phyloP scores from a whole-genome alignment of 2,888 invertebrate species.

The Amphimallon solstitiale region DNA sequence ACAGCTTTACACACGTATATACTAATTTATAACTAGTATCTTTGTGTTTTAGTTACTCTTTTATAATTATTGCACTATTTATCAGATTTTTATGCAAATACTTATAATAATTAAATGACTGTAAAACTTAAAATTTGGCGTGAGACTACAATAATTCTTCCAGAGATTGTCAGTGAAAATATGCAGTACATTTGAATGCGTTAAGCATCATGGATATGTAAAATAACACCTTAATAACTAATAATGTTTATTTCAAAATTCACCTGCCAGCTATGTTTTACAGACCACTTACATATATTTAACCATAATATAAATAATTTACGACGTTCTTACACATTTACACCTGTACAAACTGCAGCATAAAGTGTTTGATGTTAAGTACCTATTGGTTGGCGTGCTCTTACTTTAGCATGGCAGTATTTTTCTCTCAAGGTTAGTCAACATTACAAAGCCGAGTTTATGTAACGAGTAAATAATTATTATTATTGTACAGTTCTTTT shows the following conservation, averaged over 20 bases:
- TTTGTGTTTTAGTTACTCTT: too few species aligned
- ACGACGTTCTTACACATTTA: slow-evolving; percentile 24
- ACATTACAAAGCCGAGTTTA: slow-evolving; percentile 10
- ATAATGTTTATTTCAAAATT: slow-evolving; percentile 36
- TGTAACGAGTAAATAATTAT: slow-evolving; percentile 17
- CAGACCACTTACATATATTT: slow-evolving; percentile 30
- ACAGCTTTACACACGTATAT: too few species aligned
- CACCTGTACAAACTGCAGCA: neutral
- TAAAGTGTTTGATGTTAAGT: slow-evolving; percentile 7
- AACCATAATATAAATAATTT: slow-evolving; percentile 30
- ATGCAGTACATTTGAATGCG: too few species aligned
- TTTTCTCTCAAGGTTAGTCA: slow-evolving; percentile 24
- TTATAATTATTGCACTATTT: too few species aligned
- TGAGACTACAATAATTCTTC: too few species aligned
- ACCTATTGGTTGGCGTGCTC: neutral
- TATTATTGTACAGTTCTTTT: slow-evolving; percentile 27
- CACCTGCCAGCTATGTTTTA: slow-evolving; percentile 29
- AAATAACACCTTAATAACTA: slow-evolving; percentile 6
- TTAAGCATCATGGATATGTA: too few species aligned
- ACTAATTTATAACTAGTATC: too few species aligned
- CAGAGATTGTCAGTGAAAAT: too few species aligned
- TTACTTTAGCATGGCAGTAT: neutral
- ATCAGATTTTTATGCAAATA: too few species aligned
- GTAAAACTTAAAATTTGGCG: too few species aligned
- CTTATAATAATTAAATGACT: too few species aligned